Percentiles rank a stretch among this genome's conserved stretches.
These are phyloP conservation scores for Oxystoma pomonae DNA, from an alignment of 2,888 invertebrate species.

Conservation along the genomic window DNA sequence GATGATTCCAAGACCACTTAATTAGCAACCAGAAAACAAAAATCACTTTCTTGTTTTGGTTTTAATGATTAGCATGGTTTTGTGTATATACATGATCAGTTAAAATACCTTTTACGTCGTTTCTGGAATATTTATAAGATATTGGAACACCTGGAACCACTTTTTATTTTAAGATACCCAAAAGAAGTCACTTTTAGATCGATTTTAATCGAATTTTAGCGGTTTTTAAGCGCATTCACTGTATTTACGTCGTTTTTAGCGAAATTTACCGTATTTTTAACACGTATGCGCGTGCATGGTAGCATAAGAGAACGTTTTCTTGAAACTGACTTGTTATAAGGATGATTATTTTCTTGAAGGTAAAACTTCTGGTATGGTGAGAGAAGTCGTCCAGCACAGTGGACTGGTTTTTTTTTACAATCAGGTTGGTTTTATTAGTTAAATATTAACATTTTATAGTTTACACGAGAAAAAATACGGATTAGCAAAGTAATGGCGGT, in stretches of 20 bases:
- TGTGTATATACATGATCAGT: no score
- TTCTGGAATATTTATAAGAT: no score
- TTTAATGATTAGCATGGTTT: no score
- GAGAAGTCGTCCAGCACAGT: not conserved
- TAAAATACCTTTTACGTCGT: no score
- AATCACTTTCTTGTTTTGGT: no score
- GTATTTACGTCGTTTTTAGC: not conserved
- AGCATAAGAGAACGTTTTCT: not conserved
- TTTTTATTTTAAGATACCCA: no score
- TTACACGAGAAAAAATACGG: not conserved
- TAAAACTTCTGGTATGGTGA: slow-evolving; percentile 21
- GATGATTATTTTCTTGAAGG: slow-evolving; percentile 24
- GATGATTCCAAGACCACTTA: no score
- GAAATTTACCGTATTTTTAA: not conserved
- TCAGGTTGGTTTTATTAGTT: not conserved
- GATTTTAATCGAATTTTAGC: not conserved
- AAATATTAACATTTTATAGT: not conserved
- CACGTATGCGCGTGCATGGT: not conserved
- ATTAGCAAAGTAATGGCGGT: no score
- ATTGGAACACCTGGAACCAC: no score
- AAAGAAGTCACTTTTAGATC: no score
- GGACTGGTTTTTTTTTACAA: not conserved
- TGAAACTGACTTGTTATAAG: slow-evolving; percentile 14
- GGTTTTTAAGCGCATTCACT: not conserved
- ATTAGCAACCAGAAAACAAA: no score